Evolutionary conservation across 2,888 invertebrate genomes (phyloP).

Genomic region (Ophioninae sp.): DNA sequence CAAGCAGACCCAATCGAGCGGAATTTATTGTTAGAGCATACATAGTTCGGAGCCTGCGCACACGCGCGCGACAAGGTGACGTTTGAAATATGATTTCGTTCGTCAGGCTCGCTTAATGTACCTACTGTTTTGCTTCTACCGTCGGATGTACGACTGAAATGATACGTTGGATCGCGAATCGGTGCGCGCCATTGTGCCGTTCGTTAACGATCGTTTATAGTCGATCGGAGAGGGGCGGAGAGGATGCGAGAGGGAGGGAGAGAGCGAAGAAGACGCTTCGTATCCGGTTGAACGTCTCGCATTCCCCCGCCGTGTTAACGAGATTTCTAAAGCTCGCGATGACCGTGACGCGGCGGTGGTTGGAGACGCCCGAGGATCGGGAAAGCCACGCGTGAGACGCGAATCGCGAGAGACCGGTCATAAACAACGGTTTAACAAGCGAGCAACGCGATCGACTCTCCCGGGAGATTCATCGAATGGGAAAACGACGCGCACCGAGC

Average conservation of each 20-base stretch:
- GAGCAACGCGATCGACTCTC: constrained; percentile 47
- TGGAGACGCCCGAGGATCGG: constrained; percentile 33
- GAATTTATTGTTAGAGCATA: background rate
- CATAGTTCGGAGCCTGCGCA: background rate
- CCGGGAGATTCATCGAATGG: constrained; percentile 24
- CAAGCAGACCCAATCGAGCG: background rate
- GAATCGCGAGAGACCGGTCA: constrained; percentile 43
- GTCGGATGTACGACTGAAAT: constrained; percentile 40
- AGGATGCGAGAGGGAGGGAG: constrained; percentile 37
- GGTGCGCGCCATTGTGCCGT: constrained; percentile 53
- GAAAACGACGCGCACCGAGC: constrained; percentile 9
- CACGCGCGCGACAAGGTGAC: constrained; percentile 13
- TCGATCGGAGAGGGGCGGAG: constrained; percentile 69
- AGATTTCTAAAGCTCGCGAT: constrained; percentile 62
- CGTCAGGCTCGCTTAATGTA: constrained; percentile 30
- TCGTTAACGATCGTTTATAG: constrained; percentile 72
- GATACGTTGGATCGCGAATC: constrained; percentile 47
- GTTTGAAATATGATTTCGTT: constrained; percentile 35
- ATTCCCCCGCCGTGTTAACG: constrained; percentile 66
- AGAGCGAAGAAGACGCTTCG: constrained; percentile 60
- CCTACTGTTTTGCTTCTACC: constrained; percentile 12
- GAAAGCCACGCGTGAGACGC: constrained; percentile 28
- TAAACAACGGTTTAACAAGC: constrained; percentile 62
- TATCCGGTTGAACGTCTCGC: constrained; percentile 60
- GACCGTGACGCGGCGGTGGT: constrained; percentile 50